These are phyloP conservation scores for Recurvirostra avosetta DNA, from an alignment of 2,113 vertebrate genomes.

Conservation along the genomic window DNA sequence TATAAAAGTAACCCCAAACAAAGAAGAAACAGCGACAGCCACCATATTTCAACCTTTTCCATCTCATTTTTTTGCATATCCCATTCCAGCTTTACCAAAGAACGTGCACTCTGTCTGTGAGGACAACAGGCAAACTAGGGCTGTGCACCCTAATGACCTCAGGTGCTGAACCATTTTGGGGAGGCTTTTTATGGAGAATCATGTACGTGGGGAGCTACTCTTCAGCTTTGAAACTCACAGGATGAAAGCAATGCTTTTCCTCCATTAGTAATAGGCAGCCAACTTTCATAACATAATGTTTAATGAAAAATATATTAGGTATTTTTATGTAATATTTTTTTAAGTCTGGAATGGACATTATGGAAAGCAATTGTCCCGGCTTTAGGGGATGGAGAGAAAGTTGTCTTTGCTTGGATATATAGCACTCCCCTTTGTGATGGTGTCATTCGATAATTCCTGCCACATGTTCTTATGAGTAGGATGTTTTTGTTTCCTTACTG, in stretches of 20 bases:
- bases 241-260: background rate
- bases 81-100: background rate
- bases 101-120: background rate
- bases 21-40: background rate
- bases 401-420: slow-evolving; percentile 45
- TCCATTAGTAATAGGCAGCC: background rate
- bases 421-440: slow-evolving; percentile 37
- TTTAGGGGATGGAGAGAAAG: background rate
- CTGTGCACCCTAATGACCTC: background rate
- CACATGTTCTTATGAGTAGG: slow-evolving; percentile 72
- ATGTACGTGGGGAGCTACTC: background rate
- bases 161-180: background rate
- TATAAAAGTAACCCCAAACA: background rate
- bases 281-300: background rate
- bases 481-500: slow-evolving; percentile 71
- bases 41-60: background rate
- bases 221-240: background rate
- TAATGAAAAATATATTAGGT: background rate
- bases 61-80: background rate
- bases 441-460: slow-evolving; percentile 71
- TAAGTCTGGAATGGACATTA: background rate
- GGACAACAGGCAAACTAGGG: background rate
- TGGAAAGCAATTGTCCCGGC: background rate
- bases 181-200: background rate
- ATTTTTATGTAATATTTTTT: background rate